A percentile compares a stretch with the other conserved stretches of the same genome.
These are phyloP conservation scores for Anabacerthia variegaticeps DNA, from an alignment of 2,797 vertebrate genomes.

Conservation along the genomic window DNA sequence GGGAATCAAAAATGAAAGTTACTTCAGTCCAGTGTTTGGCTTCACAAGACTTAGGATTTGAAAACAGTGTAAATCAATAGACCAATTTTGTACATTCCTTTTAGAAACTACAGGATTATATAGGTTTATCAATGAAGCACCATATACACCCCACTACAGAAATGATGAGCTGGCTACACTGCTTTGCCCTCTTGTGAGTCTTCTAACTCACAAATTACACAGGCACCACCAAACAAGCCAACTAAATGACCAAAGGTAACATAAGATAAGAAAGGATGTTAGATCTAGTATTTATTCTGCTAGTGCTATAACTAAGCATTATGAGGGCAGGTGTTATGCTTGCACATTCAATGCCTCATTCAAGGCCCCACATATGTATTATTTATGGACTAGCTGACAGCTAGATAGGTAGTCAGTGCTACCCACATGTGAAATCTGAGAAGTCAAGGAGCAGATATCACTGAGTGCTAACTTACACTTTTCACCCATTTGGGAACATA, in stretches of 20 bases:
- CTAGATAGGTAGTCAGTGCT: not conserved
- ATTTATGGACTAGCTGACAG: not conserved
- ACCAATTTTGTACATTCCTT: not conserved
- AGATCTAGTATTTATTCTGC: not conserved
- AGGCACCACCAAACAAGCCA: not conserved
- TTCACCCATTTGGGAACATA: not conserved
- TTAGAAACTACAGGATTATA: not conserved
- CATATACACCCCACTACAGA: not conserved
- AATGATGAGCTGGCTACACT: not conserved
- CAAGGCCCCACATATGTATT: not conserved
- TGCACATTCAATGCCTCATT: not conserved
- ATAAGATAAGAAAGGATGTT: not conserved
- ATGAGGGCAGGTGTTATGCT: not conserved
- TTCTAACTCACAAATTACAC: not conserved
- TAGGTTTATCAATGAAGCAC: not conserved
- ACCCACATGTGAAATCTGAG: accelerated
- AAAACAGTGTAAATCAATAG: not conserved
- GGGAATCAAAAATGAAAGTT: not conserved
- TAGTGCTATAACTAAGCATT: not conserved
- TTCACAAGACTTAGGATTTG: not conserved
- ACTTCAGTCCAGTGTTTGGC: not conserved
- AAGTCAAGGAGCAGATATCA: not conserved
- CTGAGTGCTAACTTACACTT: not conserved
- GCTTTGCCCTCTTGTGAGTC: not conserved
- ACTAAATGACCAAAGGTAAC: not conserved